Evolutionary conservation across 2,797 vertebrate genomes (phyloP).

Genomic region (Dendrocincla tyrannina): DNA sequence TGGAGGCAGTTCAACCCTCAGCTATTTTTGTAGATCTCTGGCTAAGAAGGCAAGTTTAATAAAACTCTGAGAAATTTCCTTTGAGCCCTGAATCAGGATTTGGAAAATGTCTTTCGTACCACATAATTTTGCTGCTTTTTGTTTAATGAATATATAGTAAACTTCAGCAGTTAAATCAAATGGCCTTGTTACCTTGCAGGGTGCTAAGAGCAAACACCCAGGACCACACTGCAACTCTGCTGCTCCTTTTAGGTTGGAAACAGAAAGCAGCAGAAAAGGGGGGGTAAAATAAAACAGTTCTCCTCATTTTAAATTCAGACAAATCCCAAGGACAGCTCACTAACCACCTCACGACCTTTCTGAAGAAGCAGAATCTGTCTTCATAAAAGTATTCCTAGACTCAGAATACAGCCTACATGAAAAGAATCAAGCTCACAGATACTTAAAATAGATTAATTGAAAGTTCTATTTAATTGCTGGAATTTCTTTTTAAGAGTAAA

Average conservation of each 20-base stretch:
- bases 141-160: not conserved
- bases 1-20: not conserved
- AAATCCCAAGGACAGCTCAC: not conserved
- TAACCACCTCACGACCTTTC: not conserved
- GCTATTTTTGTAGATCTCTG: not conserved
- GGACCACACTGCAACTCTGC: not conserved
- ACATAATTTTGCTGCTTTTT: not conserved
- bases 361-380: not conserved
- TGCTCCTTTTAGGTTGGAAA: not conserved
- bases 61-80: slow-evolving; percentile 5
- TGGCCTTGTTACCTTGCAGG: not conserved
- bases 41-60: not conserved
- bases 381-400: not conserved
- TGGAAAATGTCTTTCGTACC: not conserved
- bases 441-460: not conserved
- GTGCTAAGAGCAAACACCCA: not conserved
- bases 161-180: not conserved
- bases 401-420: not conserved
- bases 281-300: not conserved
- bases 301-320: not conserved
- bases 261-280: not conserved
- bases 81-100: not conserved
- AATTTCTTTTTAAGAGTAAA: not conserved
- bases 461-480: not conserved
- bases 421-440: not conserved